phyloP scores from a whole-genome alignment of 2,113 vertebrate species.

The Petaurus breviceps region DNA sequence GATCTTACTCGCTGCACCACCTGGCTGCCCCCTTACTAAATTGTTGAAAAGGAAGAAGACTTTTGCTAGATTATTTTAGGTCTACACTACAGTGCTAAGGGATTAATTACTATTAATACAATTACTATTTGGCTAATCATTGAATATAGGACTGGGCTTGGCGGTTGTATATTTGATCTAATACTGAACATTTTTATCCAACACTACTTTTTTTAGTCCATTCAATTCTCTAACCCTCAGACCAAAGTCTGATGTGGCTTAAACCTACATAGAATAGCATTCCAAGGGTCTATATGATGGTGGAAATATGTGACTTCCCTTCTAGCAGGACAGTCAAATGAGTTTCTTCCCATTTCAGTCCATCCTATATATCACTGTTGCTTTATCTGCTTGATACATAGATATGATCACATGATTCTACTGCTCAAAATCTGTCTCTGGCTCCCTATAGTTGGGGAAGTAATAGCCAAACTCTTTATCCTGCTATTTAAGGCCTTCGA shows the following conservation, averaged over 20 bases:
- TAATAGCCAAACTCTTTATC: neutral
- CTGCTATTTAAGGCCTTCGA: neutral
- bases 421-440: neutral
- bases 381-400: neutral
- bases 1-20: too few species aligned
- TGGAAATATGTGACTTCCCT: neutral
- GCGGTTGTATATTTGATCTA: neutral
- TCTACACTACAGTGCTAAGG: neutral
- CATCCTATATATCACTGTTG: neutral
- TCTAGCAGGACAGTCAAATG: neutral
- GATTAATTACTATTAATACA: too few species aligned
- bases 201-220: neutral
- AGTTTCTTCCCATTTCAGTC: neutral
- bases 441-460: neutral
- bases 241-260: neutral
- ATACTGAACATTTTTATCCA: neutral
- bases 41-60: neutral
- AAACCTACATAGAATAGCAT: neutral
- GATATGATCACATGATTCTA: neutral
- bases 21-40: too few species aligned
- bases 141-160: too few species aligned
- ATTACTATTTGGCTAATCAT: rapidly evolving
- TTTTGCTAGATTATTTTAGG: neutral
- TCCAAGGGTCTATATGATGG: neutral
- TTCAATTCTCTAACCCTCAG: neutral